These are phyloP conservation scores for Hemiscyllium ocellatum DNA, from an alignment of 2,113 vertebrate genomes.

Conservation along the genomic window DNA sequence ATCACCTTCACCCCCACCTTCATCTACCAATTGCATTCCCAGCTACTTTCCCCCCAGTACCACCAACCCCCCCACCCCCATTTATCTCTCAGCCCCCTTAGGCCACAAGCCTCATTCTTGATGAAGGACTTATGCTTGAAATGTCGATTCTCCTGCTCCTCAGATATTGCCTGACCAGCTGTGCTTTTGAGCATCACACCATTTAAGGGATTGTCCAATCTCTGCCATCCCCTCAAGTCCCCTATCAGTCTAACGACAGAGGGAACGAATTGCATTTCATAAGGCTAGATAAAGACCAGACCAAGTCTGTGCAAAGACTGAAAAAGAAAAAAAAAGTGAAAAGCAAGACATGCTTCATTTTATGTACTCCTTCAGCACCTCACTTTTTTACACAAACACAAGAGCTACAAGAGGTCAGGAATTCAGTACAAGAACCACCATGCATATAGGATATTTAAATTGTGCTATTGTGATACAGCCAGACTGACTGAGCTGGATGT, in stretches of 20 bases:
- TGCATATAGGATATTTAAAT: background rate
- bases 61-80: too few relatives aligned
- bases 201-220: background rate
- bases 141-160: too few relatives aligned
- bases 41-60: too few relatives aligned
- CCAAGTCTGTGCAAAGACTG: background rate
- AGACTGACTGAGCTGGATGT: background rate
- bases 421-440: background rate
- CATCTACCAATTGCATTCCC: too few relatives aligned
- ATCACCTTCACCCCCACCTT: too few relatives aligned
- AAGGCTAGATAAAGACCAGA: background rate
- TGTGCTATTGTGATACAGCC: background rate
- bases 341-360: background rate
- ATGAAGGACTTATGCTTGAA: too few relatives aligned
- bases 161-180: too few relatives aligned
- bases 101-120: too few relatives aligned
- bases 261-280: background rate
- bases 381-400: background rate
- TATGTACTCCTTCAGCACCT: background rate
- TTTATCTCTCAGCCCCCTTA: too few relatives aligned
- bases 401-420: background rate
- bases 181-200: too few relatives aligned
- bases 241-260: background rate
- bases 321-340: background rate
- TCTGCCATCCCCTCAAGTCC: background rate